Evolutionary conservation across 1,140 invertebrate genomes (phyloP), one percentile per base, ranked within the genome.

Genomic region (Elysia chlorotica): DNA sequence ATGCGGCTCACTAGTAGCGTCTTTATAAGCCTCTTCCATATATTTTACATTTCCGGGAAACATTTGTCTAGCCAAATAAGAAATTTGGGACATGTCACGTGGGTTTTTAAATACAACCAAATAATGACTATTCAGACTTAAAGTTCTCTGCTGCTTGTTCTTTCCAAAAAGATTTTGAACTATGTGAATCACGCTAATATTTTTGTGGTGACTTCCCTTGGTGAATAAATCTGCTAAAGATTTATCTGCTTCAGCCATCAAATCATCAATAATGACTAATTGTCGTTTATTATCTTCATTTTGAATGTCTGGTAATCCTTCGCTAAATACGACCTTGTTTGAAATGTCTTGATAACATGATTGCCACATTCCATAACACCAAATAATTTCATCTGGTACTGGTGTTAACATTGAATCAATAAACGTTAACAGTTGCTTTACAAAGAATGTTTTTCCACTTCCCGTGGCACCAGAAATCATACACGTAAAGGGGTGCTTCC

Each of bases 151-250:
- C 10, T 78, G 66, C 48, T 74, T 76, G 37, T 63, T 37, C 48
- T 78, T 78, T 19, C 53, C 54, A 66, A 76, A 76, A 10, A 66
- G 35, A 65, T 78, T 74, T 30, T 76, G 72, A 6, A 76, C 59
- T 5, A 76, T 73, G 41, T 65, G 70, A 41, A 74, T 68, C 4
- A 76, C 48, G 48, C 71, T 74, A 5, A 67, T 5, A 28, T 74
- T 76, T 19, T 61, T 30, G 25, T 68, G 75, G 68, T 74, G 75
- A 48, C 56, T 54, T 1, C 72, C 73, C 36, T 74, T 70, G 19
- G 75, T 76, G 65, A 74, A 78, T 6, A 74, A 21, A 31, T 74
- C 62, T 35, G 66, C 65, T n/a, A 71, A 61, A 0, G 33, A 37
- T 1, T 74, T 56, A 19, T 67, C 59, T 23, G 66, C 67, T 19